These are phyloP conservation scores for Laticauda colubrina DNA, from an alignment of 2,113 vertebrate genomes.

Conservation along the genomic window DNA sequence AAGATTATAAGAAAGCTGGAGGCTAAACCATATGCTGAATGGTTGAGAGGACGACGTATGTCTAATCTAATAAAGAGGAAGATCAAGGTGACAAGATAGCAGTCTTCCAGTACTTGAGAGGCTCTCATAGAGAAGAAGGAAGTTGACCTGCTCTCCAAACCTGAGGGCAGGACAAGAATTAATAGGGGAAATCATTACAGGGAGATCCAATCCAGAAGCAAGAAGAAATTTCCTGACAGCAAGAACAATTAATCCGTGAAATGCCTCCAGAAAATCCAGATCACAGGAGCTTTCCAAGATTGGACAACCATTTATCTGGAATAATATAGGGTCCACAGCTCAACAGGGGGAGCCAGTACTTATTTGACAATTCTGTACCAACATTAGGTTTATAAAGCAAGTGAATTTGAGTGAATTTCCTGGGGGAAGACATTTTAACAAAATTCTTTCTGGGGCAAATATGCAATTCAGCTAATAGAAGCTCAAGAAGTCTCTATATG, in stretches of 20 bases:
- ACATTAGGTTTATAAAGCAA: not conserved
- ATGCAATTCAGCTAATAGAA: not conserved
- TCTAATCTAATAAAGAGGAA: not conserved
- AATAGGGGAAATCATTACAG: not conserved
- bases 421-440: not conserved
- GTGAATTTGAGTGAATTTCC: not conserved
- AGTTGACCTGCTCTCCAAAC: not conserved
- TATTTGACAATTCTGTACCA: not conserved
- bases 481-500: not conserved
- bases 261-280: not conserved
- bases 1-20: not conserved
- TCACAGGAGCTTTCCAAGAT: not conserved
- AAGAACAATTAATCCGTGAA: not conserved
- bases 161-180: not conserved
- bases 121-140: not conserved
- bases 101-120: not conserved
- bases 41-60: not conserved
- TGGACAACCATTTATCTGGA: not conserved
- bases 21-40: not conserved
- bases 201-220: not conserved
- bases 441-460: not conserved
- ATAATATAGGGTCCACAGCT: not conserved
- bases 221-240: not conserved
- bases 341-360: not conserved
- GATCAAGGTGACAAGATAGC: not conserved